Evolutionary conservation across 37 sponge, comb jelly and placozoan genomes (phyloP), one percentile per base, ranked within the genome.

Genomic region (Ianthella basta): DNA sequence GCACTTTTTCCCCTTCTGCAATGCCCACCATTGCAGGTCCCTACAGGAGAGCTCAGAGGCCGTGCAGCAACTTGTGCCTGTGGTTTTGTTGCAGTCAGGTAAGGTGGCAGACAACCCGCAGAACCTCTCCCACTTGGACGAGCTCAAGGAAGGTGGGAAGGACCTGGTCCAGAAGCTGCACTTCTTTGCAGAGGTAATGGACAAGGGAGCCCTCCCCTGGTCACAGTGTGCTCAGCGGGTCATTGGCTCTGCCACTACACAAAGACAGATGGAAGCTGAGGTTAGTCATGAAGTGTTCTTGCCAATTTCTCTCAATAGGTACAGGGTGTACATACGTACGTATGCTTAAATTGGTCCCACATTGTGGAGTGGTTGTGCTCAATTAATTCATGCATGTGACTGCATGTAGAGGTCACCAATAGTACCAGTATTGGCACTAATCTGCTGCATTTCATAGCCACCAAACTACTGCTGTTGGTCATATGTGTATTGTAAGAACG

Each of bases 201-300:
- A 82, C 53, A 55, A 82, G 53, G 88, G 88, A 30, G 87, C 84
- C 83, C 84, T 67, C 15, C 94, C 94, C 15, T 93, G 94, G 94
- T 89, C 92, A 13, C 82, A 33, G 84, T 82, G 84, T 55, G 89
- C 92, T 33, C 72, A 86, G 70, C 61, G 81, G 55, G 64, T 92
- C 30, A 83, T 86, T 6, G 53, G 40, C 23, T 89, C 92, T 15
- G 89, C 92, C 41, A 68, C 82, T 57, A 79, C 56, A 15, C 67
- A 82, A 30, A 55, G 69, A 24, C 87, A 83, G 29, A 57, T 92
- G 34, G 59, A 89, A 25, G 41, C 56, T 15, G 89, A 92, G 81
- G 92, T 92, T 29, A 16, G 65, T 4, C 18, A 30, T 55, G 20
- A 23, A 27, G 63, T 10, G 14, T 61, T 23, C 27, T 27, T 25